Evolutionary conservation across 2,888 invertebrate species (phyloP).

Genomic region (Tipula lateralis): DNA sequence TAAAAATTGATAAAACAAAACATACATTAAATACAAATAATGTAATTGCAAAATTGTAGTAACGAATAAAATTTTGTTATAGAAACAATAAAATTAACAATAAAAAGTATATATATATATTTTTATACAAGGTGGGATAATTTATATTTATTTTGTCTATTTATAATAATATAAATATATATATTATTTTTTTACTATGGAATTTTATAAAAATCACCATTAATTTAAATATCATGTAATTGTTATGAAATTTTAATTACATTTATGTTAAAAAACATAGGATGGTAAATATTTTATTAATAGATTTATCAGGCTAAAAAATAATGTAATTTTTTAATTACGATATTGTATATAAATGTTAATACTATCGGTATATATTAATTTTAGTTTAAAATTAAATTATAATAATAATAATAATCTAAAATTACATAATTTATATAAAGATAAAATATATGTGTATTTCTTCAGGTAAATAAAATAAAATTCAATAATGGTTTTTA

Average conservation of each 20-base stretch:
- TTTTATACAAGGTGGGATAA: background rate
- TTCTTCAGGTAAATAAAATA: background rate
- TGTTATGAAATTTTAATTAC: conserved; percentile 3
- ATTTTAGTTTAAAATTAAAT: background rate
- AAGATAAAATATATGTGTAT: background rate
- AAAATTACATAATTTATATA: background rate
- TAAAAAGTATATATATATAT: background rate
- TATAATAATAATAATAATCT: background rate
- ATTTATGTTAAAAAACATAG: conserved; percentile 1
- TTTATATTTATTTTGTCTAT: background rate
- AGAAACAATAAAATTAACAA: background rate
- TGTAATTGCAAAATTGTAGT: background rate
- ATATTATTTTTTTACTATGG: background rate
- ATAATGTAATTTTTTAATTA: background rate
- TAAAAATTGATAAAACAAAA: background rate
- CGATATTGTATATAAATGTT: background rate
- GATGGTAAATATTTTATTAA: background rate
- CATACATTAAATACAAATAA: background rate
- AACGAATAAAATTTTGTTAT: background rate
- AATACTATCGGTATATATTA: conserved; percentile 9
- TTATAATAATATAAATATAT: background rate
- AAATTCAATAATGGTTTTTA: background rate
- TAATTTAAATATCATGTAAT: background rate
- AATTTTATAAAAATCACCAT: conserved; percentile 1
- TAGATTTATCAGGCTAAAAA: background rate